These are phyloP conservation scores for Microctenopoma stevenorrisi DNA, from an alignment of 2,797 vertebrate genomes.

Conservation along the genomic window DNA sequence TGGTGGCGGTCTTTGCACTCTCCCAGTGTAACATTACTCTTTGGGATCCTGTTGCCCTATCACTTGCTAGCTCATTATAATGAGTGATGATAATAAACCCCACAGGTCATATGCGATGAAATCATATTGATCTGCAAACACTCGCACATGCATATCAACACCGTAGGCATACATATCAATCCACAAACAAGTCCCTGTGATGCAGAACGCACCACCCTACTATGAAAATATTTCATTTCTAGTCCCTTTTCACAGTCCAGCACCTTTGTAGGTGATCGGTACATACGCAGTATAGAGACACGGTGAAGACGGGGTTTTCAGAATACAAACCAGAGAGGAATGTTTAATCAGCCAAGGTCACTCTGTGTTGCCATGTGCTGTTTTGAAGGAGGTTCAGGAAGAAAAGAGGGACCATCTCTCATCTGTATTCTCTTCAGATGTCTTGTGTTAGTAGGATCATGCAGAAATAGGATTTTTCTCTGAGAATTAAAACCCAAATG, in stretches of 20 bases:
- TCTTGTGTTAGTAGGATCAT: slow-evolving; percentile 76
- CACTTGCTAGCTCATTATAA: slow-evolving; percentile 81
- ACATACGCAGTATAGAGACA: slow-evolving; percentile 38
- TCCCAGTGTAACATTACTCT: slow-evolving; percentile 63
- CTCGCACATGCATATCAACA: slow-evolving; percentile 25
- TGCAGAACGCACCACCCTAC: slow-evolving; percentile 29
- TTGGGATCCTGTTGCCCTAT: slow-evolving; percentile 74
- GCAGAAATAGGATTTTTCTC: slow-evolving; percentile 74
- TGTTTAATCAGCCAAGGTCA: slow-evolving; percentile 81
- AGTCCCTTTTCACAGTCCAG: slow-evolving; percentile 60
- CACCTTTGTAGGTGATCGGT: slow-evolving; percentile 56
- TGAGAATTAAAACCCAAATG: slow-evolving; percentile 80
- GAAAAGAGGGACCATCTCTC: slow-evolving; percentile 67
- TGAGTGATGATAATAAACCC: slow-evolving; percentile 81
- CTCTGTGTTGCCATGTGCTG: slow-evolving; percentile 62
- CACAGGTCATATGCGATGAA: slow-evolving; percentile 67
- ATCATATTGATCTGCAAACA: slow-evolving; percentile 75
- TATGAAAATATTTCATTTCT: slow-evolving; percentile 65
- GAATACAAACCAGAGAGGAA: slow-evolving; percentile 64
- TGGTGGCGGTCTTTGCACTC: slow-evolving; percentile 77
- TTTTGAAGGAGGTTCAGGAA: slow-evolving; percentile 64
- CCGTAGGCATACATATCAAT: slow-evolving; percentile 54
- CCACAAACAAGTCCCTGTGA: slow-evolving; percentile 40
- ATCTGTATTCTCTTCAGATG: slow-evolving; percentile 82
- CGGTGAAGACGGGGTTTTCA: slow-evolving; percentile 47